These are phyloP conservation scores for Linhomoeus sp. DNA, from an alignment of 2,888 invertebrate genomes.

Conservation along the genomic window DNA sequence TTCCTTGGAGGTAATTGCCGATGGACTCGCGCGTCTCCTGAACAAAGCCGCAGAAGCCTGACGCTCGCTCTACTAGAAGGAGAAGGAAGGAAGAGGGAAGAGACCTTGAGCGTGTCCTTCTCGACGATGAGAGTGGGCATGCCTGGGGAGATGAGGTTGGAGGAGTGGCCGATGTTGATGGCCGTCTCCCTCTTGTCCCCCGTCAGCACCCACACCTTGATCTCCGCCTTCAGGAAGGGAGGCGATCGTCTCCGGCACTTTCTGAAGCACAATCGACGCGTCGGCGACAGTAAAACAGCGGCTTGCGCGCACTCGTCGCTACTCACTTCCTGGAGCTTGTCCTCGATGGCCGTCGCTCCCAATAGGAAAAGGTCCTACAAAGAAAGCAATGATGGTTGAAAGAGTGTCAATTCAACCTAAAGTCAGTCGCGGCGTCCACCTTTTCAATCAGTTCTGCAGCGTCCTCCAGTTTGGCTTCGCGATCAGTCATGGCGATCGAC, in stretches of 20 bases:
- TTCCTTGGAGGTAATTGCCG: slow-evolving; percentile 50
- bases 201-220: slow-evolving; percentile 88
- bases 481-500: slow-evolving; percentile 53
- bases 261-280: too few species aligned
- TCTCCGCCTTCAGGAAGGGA: slow-evolving; percentile 78
- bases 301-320: not conserved
- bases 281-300: too few species aligned
- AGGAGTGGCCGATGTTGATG: slow-evolving; percentile 60
- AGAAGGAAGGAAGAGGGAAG: too few species aligned
- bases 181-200: slow-evolving; percentile 99
- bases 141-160: not conserved
- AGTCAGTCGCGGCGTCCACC: slow-evolving; percentile 8
- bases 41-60: slow-evolving; percentile 20
- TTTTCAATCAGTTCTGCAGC: slow-evolving; percentile 77
- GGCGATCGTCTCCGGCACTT: slow-evolving; percentile 84
- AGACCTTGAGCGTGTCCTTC: too few species aligned
- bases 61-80: too few species aligned
- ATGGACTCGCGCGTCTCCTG: slow-evolving; percentile 47
- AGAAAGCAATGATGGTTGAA: not conserved
- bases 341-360: slow-evolving; percentile 94
- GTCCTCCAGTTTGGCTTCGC: slow-evolving; percentile 71
- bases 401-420: not conserved
- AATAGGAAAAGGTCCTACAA: slow-evolving; percentile 52
- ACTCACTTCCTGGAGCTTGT: slow-evolving; percentile 59
- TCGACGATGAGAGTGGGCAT: not conserved